A percentile compares a stretch with the other conserved stretches of the same genome.
Evolutionary conservation across 2,888 invertebrate genomes (phyloP).

Genomic region (Pachliopta kotzebuea): DNA sequence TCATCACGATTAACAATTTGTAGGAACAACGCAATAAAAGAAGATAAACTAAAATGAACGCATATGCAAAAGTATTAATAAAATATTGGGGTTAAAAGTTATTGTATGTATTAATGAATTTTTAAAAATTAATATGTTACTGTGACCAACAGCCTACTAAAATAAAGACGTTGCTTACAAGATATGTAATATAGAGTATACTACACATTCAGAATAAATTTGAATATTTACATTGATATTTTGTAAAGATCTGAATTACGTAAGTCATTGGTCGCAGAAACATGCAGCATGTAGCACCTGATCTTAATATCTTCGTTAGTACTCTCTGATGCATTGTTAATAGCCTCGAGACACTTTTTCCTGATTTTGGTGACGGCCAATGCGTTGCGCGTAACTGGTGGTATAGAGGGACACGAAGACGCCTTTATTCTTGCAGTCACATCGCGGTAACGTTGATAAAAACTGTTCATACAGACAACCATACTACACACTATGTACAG

Average conservation of each 20-base stretch:
- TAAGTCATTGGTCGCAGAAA: conserved; percentile 34
- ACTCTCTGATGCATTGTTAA: conserved; percentile 57
- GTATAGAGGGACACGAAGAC: conserved; percentile 88
- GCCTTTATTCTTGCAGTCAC: conserved; percentile 94
- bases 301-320: conserved; percentile 69
- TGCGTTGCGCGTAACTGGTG: conserved; percentile 77
- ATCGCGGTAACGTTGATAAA: conserved; percentile 93
- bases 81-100: conserved; percentile 10
- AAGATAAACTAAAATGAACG: conserved; percentile 24
- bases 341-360: conserved; percentile 57
- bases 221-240: background rate
- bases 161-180: too few species aligned
- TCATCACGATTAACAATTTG: background rate
- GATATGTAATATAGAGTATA: too few species aligned
- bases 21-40: background rate
- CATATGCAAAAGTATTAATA: conserved; percentile 25
- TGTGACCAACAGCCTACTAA: conserved; percentile 15
- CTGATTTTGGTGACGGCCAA: conserved; percentile 51
- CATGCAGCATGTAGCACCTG: conserved; percentile 67
- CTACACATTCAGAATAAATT: too few species aligned
- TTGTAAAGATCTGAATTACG: background rate
- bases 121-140: conserved; percentile 15
- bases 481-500: conserved; percentile 34
- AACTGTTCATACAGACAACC: conserved; percentile 81
- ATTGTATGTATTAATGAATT: conserved; percentile 13